phyloP scores from a whole-genome alignment of 2,888 invertebrate genomes.

The Gordius sp. region DNA sequence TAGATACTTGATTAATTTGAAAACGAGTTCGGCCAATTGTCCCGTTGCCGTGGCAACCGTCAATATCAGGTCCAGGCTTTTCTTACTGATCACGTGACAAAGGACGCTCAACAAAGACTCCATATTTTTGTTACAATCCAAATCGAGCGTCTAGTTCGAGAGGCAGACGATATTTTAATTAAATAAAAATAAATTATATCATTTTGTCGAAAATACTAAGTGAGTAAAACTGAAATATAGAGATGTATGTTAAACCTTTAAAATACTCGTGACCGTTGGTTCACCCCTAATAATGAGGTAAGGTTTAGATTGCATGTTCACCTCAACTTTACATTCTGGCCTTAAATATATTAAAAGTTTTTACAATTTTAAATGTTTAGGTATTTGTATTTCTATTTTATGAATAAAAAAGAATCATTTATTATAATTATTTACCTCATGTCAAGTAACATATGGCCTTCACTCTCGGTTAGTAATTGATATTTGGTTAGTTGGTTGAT shows the following conservation, averaged over 20 bases:
- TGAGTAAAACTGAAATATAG: background rate
- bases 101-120: background rate
- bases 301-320: background rate
- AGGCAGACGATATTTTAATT: no score
- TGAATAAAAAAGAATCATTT: no score
- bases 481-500: no score
- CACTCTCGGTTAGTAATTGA: no score
- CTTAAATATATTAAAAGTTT: no score
- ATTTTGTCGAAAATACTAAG: no score
- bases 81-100: background rate
- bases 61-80: background rate
- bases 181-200: no score
- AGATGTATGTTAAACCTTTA: background rate
- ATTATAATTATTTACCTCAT: no score
- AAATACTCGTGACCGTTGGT: background rate
- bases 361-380: no score
- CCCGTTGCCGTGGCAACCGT: background rate
- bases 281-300: background rate
- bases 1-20: conserved; percentile 1
- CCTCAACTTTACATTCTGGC: background rate
- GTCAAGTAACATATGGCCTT: no score
- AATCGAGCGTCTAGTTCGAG: conserved; percentile 11
- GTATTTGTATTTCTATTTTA: no score
- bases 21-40: background rate
- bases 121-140: conserved; percentile 1